Evolutionary conservation across 2,888 invertebrate genomes (phyloP).

Genomic region (Pristionchus fissidentatus): DNA sequence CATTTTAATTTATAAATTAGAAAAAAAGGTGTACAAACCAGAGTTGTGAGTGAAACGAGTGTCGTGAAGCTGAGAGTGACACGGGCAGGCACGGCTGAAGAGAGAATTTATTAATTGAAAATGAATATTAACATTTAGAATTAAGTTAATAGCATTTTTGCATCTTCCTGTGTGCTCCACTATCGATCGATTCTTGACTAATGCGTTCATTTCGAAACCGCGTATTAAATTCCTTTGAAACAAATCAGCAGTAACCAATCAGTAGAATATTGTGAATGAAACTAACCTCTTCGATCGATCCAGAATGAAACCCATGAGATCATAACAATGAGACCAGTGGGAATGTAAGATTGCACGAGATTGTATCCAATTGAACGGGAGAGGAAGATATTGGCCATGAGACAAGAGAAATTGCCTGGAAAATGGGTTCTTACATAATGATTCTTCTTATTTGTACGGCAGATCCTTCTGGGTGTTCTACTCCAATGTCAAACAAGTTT

Average conservation of each 20-base stretch:
- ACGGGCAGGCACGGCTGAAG: conserved; percentile 71
- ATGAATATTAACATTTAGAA: neutral
- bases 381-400: conserved; percentile 67
- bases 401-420: conserved; percentile 72
- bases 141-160: neutral
- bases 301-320: conserved; percentile 67
- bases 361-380: conserved; percentile 74
- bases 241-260: neutral
- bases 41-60: conserved; percentile 71
- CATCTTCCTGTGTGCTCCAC: neutral
- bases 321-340: conserved; percentile 62
- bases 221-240: neutral
- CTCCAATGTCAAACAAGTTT: too few relatives aligned
- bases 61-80: conserved; percentile 74
- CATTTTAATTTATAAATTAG: neutral
- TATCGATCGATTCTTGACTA: too few relatives aligned
- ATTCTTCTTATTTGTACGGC: neutral
- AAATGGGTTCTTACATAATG: neutral
- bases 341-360: conserved; percentile 66
- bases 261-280: too few relatives aligned
- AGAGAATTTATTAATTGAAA: neutral
- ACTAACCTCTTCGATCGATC: conserved; percentile 66
- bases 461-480: too few relatives aligned
- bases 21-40: conserved; percentile 55
- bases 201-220: neutral